Conservation (phyloP, 2,797 vertebrate species). For the Gallinago stenura region DNA sequence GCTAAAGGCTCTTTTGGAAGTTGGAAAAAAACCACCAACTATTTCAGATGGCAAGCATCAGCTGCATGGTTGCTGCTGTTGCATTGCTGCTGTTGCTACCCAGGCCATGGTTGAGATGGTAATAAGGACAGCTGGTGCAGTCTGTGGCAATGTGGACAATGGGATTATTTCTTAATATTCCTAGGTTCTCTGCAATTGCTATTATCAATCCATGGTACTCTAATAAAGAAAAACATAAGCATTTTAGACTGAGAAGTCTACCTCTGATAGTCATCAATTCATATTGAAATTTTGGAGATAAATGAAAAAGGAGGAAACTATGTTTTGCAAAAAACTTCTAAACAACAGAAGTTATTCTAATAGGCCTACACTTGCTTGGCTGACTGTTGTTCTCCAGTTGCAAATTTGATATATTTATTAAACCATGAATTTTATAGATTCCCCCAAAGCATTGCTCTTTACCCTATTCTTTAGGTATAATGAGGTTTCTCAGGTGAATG, state of each 20-base stretch:
- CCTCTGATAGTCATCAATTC: neutral
- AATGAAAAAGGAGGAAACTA: neutral
- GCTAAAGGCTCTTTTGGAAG: neutral
- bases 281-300: neutral
- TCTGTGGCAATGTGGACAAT: neutral
- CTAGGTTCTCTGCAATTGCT: neutral
- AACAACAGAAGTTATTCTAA: neutral
- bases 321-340: neutral
- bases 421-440: neutral
- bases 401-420: neutral
- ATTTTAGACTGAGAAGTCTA: neutral
- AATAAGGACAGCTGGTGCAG: neutral
- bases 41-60: neutral
- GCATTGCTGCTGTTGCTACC: neutral
- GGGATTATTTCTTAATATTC: neutral
- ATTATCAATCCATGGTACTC: neutral
- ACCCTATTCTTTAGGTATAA: neutral
- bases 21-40: neutral
- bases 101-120: neutral
- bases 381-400: neutral
- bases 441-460: neutral
- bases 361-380: neutral
- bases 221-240: neutral
- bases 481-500: neutral
- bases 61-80: neutral